These are phyloP conservation scores for Xestoiulus laeticollis DNA, from an alignment of 2,888 invertebrate genomes.

Conservation along the genomic window DNA sequence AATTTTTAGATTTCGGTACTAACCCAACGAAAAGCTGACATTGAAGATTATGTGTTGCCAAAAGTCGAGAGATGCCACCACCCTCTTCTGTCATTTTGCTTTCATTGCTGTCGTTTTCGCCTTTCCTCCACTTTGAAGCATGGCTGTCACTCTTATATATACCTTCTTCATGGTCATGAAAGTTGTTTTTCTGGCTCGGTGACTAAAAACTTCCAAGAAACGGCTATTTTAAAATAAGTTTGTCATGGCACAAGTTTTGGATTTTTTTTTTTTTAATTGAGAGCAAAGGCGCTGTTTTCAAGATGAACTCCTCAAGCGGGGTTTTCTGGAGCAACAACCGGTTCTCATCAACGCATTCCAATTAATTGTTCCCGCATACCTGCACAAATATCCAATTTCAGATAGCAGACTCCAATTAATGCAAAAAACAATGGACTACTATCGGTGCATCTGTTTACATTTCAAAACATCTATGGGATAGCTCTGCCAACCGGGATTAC, in stretches of 20 bases:
- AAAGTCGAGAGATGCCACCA: slow-evolving; percentile 34
- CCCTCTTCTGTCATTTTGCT: slow-evolving; percentile 2
- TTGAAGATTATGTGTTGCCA: slow-evolving; percentile 3
- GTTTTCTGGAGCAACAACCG: not conserved
- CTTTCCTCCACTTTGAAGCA: not conserved
- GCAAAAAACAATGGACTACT: not conserved
- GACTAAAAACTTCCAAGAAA: not conserved
- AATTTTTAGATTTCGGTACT: slow-evolving; percentile 5
- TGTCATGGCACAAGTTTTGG: not conserved
- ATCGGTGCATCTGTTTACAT: not conserved
- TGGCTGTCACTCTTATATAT: not conserved
- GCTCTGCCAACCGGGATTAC: not conserved
- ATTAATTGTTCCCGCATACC: not conserved
- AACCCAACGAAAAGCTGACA: not conserved
- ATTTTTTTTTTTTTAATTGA: not conserved
- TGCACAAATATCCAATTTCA: not conserved
- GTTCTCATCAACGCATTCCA: not conserved
- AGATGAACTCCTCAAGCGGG: not conserved
- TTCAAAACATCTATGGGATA: not conserved
- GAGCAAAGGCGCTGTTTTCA: too few relatives aligned
- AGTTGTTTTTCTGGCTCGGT: not conserved
- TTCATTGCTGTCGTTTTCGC: not conserved
- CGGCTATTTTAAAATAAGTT: slow-evolving; percentile 10
- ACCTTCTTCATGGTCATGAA: not conserved
- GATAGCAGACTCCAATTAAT: slow-evolving; percentile 8